These are phyloP conservation scores for Phymastichus coffea DNA, from an alignment of 1,140 invertebrate genomes.

Conservation along the genomic window DNA sequence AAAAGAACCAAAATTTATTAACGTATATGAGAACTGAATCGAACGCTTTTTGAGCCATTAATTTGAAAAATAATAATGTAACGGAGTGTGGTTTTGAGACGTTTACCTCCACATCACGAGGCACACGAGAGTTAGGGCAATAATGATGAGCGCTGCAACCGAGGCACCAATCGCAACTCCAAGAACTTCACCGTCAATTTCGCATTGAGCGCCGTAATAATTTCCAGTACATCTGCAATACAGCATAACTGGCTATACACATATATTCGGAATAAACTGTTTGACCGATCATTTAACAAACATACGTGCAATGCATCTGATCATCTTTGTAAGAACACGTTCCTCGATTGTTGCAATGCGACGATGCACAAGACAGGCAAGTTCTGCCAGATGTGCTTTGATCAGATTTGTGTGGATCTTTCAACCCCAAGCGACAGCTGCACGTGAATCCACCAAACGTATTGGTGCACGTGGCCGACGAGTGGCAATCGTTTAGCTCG, in stretches of 20 bases:
- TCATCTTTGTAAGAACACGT: slow-evolving; percentile 73
- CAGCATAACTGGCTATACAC: not conserved
- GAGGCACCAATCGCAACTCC: slow-evolving; percentile 88
- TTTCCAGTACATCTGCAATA: slow-evolving; percentile 73
- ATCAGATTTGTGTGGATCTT: slow-evolving; percentile 70
- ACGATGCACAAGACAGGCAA: slow-evolving; percentile 74
- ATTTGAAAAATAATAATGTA: no score
- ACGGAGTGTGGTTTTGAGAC: no score
- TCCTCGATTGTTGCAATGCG: slow-evolving; percentile 81
- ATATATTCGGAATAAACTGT: slow-evolving; percentile 1
- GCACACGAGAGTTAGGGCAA: slow-evolving; percentile 81
- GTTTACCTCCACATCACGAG: slow-evolving; percentile 86
- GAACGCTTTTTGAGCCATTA: no score
- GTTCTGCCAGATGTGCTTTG: slow-evolving; percentile 67
- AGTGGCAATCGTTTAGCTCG: slow-evolving; percentile 90
- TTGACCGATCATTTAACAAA: not conserved
- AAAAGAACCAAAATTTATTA: no score
- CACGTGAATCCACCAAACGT: slow-evolving; percentile 88
- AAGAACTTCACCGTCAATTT: slow-evolving; percentile 88
- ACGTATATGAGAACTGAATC: no score
- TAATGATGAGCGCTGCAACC: slow-evolving; percentile 83
- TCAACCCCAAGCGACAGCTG: slow-evolving; percentile 75
- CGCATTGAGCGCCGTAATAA: slow-evolving; percentile 84
- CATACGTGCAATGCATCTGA: slow-evolving; percentile 80
- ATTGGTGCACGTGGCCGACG: slow-evolving; percentile 83